Evolutionary conservation across 2,888 invertebrate species (phyloP), one percentile per base, ranked within the genome.

Genomic region (Vanessa cardui): DNA sequence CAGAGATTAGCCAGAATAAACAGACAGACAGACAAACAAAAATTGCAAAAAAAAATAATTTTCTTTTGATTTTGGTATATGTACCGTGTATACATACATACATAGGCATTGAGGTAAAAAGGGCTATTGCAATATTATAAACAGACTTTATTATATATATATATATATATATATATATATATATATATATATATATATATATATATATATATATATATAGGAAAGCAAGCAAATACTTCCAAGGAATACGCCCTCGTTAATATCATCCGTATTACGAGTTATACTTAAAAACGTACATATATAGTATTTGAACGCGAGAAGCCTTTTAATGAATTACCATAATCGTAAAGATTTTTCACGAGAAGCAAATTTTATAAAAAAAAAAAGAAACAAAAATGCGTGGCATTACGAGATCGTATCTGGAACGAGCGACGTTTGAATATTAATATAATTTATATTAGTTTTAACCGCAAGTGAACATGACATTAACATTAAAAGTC

Each of bases 251-350:
- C 26, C 12, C 4, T 3, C 12, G 12, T 12, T 20, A 8, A 20
- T 52, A 16, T 31, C 16, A 16, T 52, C 16, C 26, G 6, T 26
- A 52, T 52, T 49, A 20, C 7, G 49, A 49, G 9, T 49, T 18
- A 26, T 52, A 5, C 3, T 50, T 6, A 50, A 50, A 12, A 15
- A 15, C 50, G 50, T 50, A 15, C 50, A 21, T 50, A n/a, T 50
- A 49, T 62, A 64, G 65, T 62, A 64, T 71, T 60, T 62, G 63
- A 66, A 73, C 72, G 66, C 69, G 72, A 68, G 73, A 77, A 83
- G 78, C 80, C 83, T 84, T 84, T 87, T 85, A 84, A 85, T 83
- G 85, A 81, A 86, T 86, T 84, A 83, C 77, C 81, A 85, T 83
- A 81, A 83, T 78, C 78, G 80, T 81, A 80, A 82, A 81, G 16